Conservation (phyloP, 2,113 vertebrate species). For the Sinocyclocheilus anophthalmus region DNA sequence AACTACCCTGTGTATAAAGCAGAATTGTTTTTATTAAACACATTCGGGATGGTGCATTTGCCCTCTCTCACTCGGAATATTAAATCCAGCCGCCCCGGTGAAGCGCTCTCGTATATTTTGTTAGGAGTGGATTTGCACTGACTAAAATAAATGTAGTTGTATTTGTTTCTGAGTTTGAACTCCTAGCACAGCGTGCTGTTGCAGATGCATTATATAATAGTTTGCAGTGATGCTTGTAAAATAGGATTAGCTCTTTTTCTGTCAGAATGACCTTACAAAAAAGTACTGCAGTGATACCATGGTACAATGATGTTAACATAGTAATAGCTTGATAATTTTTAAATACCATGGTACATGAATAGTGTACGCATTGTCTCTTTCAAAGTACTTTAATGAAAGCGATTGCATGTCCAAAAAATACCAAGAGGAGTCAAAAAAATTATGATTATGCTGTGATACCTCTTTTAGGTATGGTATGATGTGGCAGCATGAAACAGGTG, state of each 20-base stretch:
- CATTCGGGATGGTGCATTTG: constrained; percentile 12
- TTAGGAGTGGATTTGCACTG: constrained; percentile 53
- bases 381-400: not conserved
- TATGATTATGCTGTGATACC: not conserved
- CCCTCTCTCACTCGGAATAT: constrained; percentile 10
- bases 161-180: constrained; percentile 45
- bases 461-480: not conserved
- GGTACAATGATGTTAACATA: not conserved
- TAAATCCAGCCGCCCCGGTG: not conserved
- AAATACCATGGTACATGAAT: not conserved
- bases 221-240: not conserved
- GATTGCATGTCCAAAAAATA: too few relatives aligned
- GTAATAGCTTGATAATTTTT: too few relatives aligned
- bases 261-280: not conserved
- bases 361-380: not conserved
- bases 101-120: constrained; percentile 16
- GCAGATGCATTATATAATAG: constrained; percentile 22
- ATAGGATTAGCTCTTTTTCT: constrained; percentile 17
- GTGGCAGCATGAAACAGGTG: constrained; percentile 5
- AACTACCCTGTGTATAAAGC: not conserved
- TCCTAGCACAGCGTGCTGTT: constrained; percentile 32
- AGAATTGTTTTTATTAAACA: constrained; percentile 26
- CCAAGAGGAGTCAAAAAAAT: not conserved
- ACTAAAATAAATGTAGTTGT: constrained; percentile 48
- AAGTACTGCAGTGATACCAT: not conserved